Percentiles rank a stretch among this genome's conserved stretches.
Evolutionary conservation across 2,113 vertebrate species (phyloP).

Genomic region (Lamprologus tigripictilis): DNA sequence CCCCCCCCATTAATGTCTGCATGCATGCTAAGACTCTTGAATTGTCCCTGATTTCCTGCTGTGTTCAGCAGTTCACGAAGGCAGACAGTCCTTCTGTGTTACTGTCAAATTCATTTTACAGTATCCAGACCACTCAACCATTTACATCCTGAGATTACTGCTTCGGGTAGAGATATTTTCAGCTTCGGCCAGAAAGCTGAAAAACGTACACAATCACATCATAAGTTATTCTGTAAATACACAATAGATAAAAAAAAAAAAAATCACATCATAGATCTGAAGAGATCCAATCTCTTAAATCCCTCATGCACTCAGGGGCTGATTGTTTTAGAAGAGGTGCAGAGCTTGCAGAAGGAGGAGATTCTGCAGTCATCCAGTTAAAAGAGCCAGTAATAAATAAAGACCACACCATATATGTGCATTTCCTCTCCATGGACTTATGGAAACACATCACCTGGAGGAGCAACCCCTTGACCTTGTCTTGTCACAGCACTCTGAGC

Average conservation of each 20-base stretch:
- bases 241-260: background rate
- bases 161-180: background rate
- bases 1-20: background rate
- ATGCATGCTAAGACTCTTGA: background rate
- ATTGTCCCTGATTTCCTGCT: constrained; percentile 29
- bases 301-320: background rate
- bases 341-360: constrained; percentile 21
- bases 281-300: background rate
- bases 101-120: constrained; percentile 38
- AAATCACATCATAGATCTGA: background rate
- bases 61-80: background rate
- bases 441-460: constrained; percentile 75
- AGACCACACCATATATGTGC: constrained; percentile 72
- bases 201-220: background rate
- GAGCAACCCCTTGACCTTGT: constrained; percentile 56
- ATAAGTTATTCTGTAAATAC: background rate
- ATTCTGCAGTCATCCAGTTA: constrained; percentile 37
- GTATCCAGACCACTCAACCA: constrained; percentile 29
- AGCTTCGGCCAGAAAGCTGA: background rate
- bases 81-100: constrained; percentile 17
- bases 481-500: constrained; percentile 61
- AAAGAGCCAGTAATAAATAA: constrained; percentile 63
- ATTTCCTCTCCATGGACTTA: constrained; percentile 55
- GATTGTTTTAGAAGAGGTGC: background rate
- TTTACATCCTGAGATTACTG: constrained; percentile 19